Evolutionary conservation across 2,113 vertebrate species (phyloP), one percentile per base, ranked within the genome.

Genomic region (Beaufortia kweichowensis): DNA sequence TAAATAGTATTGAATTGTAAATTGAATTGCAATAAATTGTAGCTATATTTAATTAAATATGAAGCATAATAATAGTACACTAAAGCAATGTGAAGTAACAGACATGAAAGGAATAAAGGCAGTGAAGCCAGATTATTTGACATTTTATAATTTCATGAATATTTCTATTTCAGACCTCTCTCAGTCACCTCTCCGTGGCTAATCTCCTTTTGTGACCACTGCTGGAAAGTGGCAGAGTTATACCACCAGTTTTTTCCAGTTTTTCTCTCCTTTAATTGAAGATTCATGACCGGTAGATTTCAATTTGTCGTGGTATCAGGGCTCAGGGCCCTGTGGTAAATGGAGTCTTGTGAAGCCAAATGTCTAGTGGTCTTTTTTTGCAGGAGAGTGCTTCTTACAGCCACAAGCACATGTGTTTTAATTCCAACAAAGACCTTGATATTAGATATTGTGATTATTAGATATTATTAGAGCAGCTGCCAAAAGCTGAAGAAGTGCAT

Each of bases 191-290:
- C 87, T 85, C 78, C 12, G 9, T 64, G 77, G 56, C 74, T 84
- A 85, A 88, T 88, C 79, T 85, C 69, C 56, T 75, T 84, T 84
- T 80, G 50, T 68, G 76, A 78, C 11, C 63, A 64, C 80, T 21
- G 75, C 53, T 79, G 79, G 35, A 70, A 81, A 83, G 75, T 83
- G 83, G 56, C 70, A 66, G 21, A 77, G 77, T 85, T 75, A 83
- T 86, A 83, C 63, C n/a, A n/a, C n/a, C n/a, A n/a, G n/a, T n/a
- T n/a, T 79, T 81, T 83, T 86, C 33, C 80, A 79, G 28, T 75
- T 57, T 82, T 80, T 19, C 21, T 78, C 56, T 62, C 64, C 83
- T 88, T 87, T 80, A 89, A 91, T 89, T 90, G 87, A 88, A 79
- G 85, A 84, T 84, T 87, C 85, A 81, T 78, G 81, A 86, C 78